Base-by-base conservation (phyloP, 2,797 vertebrate species). In the Chloroceryle amazona region DNA sequence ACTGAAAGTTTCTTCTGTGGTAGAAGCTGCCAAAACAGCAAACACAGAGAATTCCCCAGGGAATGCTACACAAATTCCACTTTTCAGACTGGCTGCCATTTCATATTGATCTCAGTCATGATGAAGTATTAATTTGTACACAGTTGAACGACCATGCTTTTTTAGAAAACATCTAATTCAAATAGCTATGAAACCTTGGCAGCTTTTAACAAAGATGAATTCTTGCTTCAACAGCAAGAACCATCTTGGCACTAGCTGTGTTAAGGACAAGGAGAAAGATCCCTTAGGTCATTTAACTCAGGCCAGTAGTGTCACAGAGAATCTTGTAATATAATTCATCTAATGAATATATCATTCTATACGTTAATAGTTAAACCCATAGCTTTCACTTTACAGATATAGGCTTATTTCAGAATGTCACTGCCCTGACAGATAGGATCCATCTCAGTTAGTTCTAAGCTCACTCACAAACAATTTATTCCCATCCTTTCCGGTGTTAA, bases 51-150 rank as follows among this genome's bases (percentile, higher is more conserved):
- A 96, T 95, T 92, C 94, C 55, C 55, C 25, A 0, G 1, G 90
- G 90, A 93, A 73, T 89, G 88, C 70, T 71, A 70, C 85, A 86
- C 11, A 0, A 90, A 93, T 97, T 96, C 88, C 86, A 82, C 78
- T 84, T 93, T 95, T 93, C 75, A 84, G 83, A 80, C 87, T 79
- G 85, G 66, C 80, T 93, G 96, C 82, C 86, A 57, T 96, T 96
- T 94, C 73, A 57, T 95, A 96, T 87, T 93, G 96, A 96, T 97
- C 95, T 89, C 81, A 81, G 90, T 60, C 89, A 87, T 90, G 86
- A 94, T 93, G 93, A 95, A 96, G 86, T 96, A 97, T 95, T 94
- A 96, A 96, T 96, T 94, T 96, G 96, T 95, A 81, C 71, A 66
- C 62, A 92, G 92, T 52, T 93, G 89, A 97, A 94, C 73, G 83